Evolutionary conservation across 2,797 vertebrate genomes (phyloP), one percentile per base, ranked within the genome.

Genomic region (Microctenopoma lineatum): DNA sequence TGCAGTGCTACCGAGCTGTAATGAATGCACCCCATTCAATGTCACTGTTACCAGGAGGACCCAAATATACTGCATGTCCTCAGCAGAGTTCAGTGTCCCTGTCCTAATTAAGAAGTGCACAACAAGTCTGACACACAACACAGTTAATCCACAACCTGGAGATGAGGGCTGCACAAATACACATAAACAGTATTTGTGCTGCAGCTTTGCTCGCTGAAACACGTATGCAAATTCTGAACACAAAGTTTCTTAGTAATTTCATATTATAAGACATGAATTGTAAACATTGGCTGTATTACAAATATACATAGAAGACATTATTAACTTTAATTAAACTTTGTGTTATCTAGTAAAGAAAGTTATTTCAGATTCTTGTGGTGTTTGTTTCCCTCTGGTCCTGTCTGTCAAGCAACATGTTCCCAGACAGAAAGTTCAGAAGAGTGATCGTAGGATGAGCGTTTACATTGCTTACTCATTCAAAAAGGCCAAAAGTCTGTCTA

Each of bases 381-480:
- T 63, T 66, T 32, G n/a, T 59, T 54, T 58, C 3, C 10, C 5
- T 14, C 21, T 27, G 4, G 41, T 69, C 39, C 16, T 29, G n/a
- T 70, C 51, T 80, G 57, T 13, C 26, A 6, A 53, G 63, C 48
- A 41, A 36, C 36, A 77, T 42, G 27, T 73, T 75, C 59, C 63
- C 69, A 81, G 77, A 79, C 76, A 60, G 51, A 59, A 25, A 47
- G 50, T 66, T 73, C 29, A 59, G 11, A 54, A 15, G 27, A 73
- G 52, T 39, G 61, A 52, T 64, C 70, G 61, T 45, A 34, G 44
- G 73, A 66, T 61, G 51, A 3, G 46, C 60, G 29, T 57, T 36
- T 38, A 36, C 53, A 46, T 62, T 78, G 79, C 61, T 84, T 84
- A 78, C 75, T 85, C 79, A 83, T 72, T 71, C 42, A 67, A 63